These are phyloP conservation scores for Pedetes capensis DNA, from an alignment of 2,113 vertebrate genomes.

Conservation along the genomic window DNA sequence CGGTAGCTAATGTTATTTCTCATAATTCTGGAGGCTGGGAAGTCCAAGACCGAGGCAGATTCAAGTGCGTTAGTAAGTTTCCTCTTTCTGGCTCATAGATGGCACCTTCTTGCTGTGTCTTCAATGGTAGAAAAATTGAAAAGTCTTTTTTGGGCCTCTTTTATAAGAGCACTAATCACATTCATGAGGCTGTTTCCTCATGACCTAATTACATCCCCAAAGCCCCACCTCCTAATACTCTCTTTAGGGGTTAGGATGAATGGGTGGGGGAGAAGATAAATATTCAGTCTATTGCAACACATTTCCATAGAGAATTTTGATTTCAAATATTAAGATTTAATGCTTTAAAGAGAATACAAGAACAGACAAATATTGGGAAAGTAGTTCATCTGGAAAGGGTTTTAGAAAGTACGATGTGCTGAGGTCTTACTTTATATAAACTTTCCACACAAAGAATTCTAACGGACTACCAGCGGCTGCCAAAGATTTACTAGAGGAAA, in stretches of 20 bases:
- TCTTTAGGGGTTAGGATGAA: background rate
- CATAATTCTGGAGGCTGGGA: background rate
- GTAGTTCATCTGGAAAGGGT: background rate
- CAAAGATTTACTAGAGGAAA: conserved; percentile 5
- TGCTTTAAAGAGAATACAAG: background rate
- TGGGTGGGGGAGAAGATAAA: no score
- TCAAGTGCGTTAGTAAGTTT: background rate
- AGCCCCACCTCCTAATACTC: no score
- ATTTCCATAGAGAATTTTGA: conserved; percentile 21
- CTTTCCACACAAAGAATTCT: background rate
- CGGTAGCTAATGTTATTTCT: background rate
- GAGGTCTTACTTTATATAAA: background rate
- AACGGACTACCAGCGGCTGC: background rate
- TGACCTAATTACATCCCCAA: no score
- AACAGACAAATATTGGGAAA: background rate
- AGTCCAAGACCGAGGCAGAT: background rate
- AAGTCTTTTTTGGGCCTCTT: no score
- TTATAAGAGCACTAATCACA: no score
- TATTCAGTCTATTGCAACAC: background rate
- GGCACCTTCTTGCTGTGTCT: background rate
- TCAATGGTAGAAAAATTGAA: no score
- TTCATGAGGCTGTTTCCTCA: no score
- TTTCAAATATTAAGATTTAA: no score
- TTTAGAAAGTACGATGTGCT: background rate
- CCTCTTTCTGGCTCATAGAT: background rate